These are phyloP conservation scores for Phasia obesa DNA, from an alignment of 2,888 invertebrate genomes.

Conservation along the genomic window DNA sequence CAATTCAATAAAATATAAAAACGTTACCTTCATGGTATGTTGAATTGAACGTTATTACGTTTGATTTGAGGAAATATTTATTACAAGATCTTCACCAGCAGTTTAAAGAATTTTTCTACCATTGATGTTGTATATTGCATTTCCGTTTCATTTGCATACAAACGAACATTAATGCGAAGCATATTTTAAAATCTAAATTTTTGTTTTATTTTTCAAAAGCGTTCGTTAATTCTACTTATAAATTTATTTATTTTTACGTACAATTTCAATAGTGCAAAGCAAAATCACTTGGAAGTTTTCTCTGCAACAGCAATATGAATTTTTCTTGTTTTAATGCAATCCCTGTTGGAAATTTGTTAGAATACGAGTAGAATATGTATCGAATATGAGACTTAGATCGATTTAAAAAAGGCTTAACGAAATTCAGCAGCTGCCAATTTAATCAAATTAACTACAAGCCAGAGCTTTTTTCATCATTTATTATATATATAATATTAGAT, in stretches of 20 bases:
- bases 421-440: too few species aligned
- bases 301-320: conserved; percentile 12
- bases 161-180: not conserved
- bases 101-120: not conserved
- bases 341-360: conserved; percentile 28
- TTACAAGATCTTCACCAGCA: not conserved
- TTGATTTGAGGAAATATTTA: not conserved
- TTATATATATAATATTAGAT: too few species aligned
- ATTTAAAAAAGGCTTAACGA: too few species aligned
- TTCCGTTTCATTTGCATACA: conserved; percentile 34
- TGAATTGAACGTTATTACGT: not conserved
- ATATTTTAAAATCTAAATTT: too few species aligned
- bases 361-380: too few species aligned
- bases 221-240: conserved; percentile 16
- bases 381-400: too few species aligned
- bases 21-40: conserved; percentile 1
- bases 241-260: not conserved
- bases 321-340: not conserved
- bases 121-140: conserved; percentile 18
- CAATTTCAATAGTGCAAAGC: too few species aligned
- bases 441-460: too few species aligned
- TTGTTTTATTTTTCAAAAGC: too few species aligned
- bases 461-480: too few species aligned
- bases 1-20: not conserved
- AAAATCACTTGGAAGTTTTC: conserved; percentile 66